These are phyloP conservation scores for Borostomias antarcticus DNA, from an alignment of 2,797 vertebrate genomes.

Conservation along the genomic window DNA sequence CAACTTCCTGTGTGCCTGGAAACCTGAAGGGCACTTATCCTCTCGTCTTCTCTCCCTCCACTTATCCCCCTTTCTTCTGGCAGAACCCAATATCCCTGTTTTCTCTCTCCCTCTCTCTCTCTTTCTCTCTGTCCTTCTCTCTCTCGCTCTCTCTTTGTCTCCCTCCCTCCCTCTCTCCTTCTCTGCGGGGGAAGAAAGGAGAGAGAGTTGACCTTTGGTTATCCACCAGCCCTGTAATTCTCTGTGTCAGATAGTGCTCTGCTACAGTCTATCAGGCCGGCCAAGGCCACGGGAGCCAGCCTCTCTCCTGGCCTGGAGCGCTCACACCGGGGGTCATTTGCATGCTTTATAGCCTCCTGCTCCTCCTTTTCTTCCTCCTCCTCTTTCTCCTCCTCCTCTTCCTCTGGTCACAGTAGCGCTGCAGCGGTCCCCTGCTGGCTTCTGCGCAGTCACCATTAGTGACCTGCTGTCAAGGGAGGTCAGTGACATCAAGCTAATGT, in stretches of 20 bases:
- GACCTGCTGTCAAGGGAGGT: no score
- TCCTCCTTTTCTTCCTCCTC: no score
- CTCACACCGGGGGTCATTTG: no score
- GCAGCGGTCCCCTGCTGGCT: no score
- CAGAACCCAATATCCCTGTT: neutral
- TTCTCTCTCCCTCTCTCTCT: neutral
- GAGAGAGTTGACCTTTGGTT: neutral
- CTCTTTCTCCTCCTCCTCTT: no score
- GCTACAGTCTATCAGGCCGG: neutral
- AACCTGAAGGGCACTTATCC: constrained; percentile 49
- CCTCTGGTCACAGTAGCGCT: no score
- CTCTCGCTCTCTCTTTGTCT: neutral
- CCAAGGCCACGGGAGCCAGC: neutral
- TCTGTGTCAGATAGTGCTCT: neutral
- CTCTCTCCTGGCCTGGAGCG: no score
- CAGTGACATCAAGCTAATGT: neutral
- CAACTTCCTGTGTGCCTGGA: constrained; percentile 32
- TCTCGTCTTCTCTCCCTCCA: constrained; percentile 52
- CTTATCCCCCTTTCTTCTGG: neutral
- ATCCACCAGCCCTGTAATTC: neutral
- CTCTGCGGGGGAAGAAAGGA: neutral
- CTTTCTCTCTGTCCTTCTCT: neutral
- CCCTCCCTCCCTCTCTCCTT: constrained; percentile 27
- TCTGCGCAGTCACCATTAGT: no score
- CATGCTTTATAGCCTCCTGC: no score